Evolutionary conservation across 2,888 invertebrate species (phyloP).

Genomic region (Hemistola chrysoprasaria): DNA sequence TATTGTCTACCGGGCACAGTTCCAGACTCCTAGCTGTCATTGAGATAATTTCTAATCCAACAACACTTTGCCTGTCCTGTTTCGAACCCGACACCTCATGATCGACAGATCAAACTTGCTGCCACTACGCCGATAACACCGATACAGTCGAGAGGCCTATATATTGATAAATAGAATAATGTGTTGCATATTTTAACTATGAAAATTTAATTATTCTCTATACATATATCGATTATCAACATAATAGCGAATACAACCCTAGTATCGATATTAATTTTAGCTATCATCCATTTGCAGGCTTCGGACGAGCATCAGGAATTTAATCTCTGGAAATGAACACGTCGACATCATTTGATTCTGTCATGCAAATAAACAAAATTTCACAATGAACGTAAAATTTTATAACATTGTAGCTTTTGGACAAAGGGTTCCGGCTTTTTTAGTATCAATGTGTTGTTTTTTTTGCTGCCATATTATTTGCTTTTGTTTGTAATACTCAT

Average conservation of each 20-base stretch:
- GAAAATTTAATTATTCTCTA: conserved; percentile 5
- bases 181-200: neutral
- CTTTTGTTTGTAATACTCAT: too few species aligned
- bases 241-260: conserved; percentile 10
- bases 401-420: conserved; percentile 4
- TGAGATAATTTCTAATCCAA: too few species aligned
- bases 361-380: conserved; percentile 35
- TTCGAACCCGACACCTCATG: too few species aligned
- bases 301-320: conserved; percentile 32
- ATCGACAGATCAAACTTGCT: too few species aligned
- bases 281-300: conserved; percentile 56
- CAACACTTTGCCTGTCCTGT: too few species aligned
- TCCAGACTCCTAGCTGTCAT: too few species aligned
- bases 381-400: conserved; percentile 3
- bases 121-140: too few species aligned
- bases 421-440: conserved; percentile 1
- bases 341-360: conserved; percentile 37
- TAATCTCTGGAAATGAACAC: conserved; percentile 49
- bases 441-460: too few species aligned
- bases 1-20: too few species aligned
- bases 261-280: conserved; percentile 42
- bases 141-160: too few species aligned
- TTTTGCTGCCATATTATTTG: too few species aligned
- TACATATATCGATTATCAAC: neutral
- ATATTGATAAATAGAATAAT: too few species aligned